A percentile compares a stretch with the other conserved stretches of the same genome.
phyloP scores from a whole-genome alignment of 1,140 invertebrate species.

The Ceratoteleas bidentatus region DNA sequence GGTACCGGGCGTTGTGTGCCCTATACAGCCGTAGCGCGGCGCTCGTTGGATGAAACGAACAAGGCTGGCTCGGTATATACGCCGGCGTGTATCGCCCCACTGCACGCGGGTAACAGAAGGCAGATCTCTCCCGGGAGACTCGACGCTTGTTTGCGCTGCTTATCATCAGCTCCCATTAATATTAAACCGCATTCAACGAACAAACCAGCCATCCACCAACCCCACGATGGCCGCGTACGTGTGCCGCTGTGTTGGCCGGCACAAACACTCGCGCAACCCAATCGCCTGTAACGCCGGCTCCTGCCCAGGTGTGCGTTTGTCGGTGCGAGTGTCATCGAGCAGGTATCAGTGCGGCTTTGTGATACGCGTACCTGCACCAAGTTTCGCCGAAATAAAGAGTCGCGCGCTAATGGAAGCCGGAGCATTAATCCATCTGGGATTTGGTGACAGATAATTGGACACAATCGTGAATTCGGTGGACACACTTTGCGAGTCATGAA shows the following conservation, averaged over 20 bases:
- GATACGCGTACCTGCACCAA: constrained; percentile 38
- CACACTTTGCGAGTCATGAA: constrained; percentile 38
- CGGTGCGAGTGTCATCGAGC: constrained; percentile 18
- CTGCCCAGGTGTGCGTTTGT: constrained; percentile 18
- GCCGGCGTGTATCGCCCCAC: constrained; percentile 73
- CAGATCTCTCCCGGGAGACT: constrained; percentile 81
- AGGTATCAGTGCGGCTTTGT: constrained; percentile 53
- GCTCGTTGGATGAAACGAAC: constrained; percentile 60
- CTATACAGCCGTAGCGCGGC: constrained; percentile 56
- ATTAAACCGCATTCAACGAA: constrained; percentile 82
- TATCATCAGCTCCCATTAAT: constrained; percentile 82
- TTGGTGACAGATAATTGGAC: constrained; percentile 55
- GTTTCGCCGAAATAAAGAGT: constrained; percentile 50
- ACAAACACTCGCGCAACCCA: constrained; percentile 62
- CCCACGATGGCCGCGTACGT: constrained; percentile 70
- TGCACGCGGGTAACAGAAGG: constrained; percentile 81
- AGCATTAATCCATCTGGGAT: constrained; percentile 53
- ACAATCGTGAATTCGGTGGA: constrained; percentile 36
- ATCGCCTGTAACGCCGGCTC: constrained; percentile 46
- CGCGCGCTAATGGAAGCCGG: constrained; percentile 40
- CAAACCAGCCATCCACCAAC: constrained; percentile 73
- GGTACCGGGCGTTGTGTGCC: constrained; percentile 60
- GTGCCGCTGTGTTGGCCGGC: constrained; percentile 66
- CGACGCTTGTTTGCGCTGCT: constrained; percentile 82
- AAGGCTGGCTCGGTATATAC: constrained; percentile 58